phyloP scores from a whole-genome alignment of 2,888 invertebrate genomes.

The Rhorus exstirpatorius region DNA sequence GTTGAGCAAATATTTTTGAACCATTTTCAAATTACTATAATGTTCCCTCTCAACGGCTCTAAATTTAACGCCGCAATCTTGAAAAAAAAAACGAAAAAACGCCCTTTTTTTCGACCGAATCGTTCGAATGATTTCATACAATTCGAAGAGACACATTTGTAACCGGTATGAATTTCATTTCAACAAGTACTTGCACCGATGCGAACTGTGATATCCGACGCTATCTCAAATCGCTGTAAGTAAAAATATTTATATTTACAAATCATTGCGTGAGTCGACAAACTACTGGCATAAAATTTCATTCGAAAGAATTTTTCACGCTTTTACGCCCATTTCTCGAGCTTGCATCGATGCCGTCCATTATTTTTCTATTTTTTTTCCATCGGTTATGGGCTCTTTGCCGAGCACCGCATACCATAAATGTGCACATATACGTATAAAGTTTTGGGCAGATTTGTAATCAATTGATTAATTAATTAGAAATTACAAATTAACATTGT shows the following conservation, averaged over 20 bases:
- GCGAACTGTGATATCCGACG: slow-evolving; percentile 84
- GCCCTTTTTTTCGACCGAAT: neutral
- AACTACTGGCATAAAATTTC: slow-evolving; percentile 6
- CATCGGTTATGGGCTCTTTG: no score
- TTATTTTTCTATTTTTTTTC: no score
- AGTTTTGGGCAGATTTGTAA: no score
- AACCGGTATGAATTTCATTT: slow-evolving; percentile 75
- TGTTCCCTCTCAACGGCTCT: neutral
- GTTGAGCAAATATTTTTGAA: no score
- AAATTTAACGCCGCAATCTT: no score
- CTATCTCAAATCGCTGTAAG: slow-evolving; percentile 82
- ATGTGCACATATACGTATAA: no score
- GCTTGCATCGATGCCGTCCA: no score
- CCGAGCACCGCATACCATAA: no score
- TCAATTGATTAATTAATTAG: no score
- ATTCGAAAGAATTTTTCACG: slow-evolving; percentile 2
- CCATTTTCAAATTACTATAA: no score
- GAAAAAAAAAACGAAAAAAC: neutral
- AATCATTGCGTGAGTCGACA: slow-evolving; percentile 56
- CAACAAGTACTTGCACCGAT: slow-evolving; percentile 84
- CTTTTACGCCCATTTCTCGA: neutral
- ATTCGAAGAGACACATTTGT: slow-evolving; percentile 31
- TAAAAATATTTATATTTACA: no score
- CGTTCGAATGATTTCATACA: neutral
- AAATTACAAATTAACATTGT: no score